Evolutionary conservation across 2,888 invertebrate species (phyloP), one percentile per base, ranked within the genome.

Genomic region (Lochmaea capreae): DNA sequence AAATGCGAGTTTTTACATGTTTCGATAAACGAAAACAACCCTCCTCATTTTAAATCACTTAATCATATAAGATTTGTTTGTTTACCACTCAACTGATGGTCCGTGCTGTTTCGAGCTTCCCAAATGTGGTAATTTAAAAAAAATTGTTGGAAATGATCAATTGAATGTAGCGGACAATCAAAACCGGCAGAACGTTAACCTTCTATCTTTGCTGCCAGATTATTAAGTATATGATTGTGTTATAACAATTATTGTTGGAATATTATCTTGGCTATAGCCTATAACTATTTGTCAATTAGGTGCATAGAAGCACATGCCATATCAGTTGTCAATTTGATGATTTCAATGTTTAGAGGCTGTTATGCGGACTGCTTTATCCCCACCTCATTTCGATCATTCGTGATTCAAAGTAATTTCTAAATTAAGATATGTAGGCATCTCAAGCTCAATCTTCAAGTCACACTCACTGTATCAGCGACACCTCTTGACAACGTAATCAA

Each of bases 311-410:
- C 84, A 84, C 85, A 84, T 84, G 85, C 86, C 85, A 86, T 86
- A 85, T 86, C 85, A 84, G 84, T 86, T 85, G 86, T 86, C 86
- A 86, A 86, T 86, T 86, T 86, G 79, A 84, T 83, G 81, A 82
- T 82, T 83, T 70, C 83, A 82, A 84, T 84, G 82, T 82, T 81
- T 86, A 85, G 84, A 86, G 86, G 85, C 86, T 86, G 86, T 86
- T 86, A 85, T 85, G 81, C 84, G 85, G 84, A 79, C 83, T 83
- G 83, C 81, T 72, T 59, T 46, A 73, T 74, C 77, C 80, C 74
- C 74, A 73, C 62, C 73, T 61, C 59, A 62, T 16, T 43, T 63
- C 22, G 52, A 39, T 54, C 18, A 18, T 66, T 42, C 54, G 22
- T 33, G 33, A 43, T 14, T 42, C 10, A 33, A 33, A 33, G 33